phyloP scores from a whole-genome alignment of 2,797 vertebrate genomes.

The Notolepis coatsorum region DNA sequence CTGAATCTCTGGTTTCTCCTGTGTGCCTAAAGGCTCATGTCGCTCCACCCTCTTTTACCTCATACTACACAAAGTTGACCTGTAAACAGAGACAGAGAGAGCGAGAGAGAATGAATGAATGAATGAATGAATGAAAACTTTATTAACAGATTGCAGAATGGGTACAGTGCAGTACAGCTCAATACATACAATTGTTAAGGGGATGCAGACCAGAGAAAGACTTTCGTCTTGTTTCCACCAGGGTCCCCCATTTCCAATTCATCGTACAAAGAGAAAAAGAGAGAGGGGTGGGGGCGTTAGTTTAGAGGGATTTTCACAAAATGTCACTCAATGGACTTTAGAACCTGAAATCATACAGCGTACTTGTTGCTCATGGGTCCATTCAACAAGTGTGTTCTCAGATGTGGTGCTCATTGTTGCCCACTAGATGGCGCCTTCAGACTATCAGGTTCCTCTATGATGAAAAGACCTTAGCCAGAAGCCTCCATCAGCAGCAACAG shows the following conservation, averaged over 20 bases:
- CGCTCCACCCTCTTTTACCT: slow-evolving; percentile 40
- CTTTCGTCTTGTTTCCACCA: no score
- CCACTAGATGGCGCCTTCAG: slow-evolving; percentile 67
- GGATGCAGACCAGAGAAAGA: no score
- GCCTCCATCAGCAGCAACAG: not conserved
- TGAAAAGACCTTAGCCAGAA: no score
- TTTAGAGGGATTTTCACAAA: not conserved
- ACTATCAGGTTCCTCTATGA: not conserved
- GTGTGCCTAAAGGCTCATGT: slow-evolving; percentile 5
- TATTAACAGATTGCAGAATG: no score
- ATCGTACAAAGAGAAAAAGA: not conserved
- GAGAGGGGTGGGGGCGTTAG: not conserved
- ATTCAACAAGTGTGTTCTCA: not conserved
- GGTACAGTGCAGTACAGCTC: no score
- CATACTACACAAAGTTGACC: slow-evolving; percentile 2
- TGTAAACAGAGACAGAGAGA: slow-evolving; percentile 24
- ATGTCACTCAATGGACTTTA: no score
- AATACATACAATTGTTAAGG: no score
- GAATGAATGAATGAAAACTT: no score
- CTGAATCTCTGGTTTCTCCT: slow-evolving; percentile 67
- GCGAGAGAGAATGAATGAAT: no score
- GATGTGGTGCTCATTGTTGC: slow-evolving; percentile 13
- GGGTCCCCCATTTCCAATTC: no score
- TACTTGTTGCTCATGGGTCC: no score
- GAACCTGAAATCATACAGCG: no score